phyloP scores from a whole-genome alignment of 2,888 invertebrate species.

The Pachymerium ferrugineum region DNA sequence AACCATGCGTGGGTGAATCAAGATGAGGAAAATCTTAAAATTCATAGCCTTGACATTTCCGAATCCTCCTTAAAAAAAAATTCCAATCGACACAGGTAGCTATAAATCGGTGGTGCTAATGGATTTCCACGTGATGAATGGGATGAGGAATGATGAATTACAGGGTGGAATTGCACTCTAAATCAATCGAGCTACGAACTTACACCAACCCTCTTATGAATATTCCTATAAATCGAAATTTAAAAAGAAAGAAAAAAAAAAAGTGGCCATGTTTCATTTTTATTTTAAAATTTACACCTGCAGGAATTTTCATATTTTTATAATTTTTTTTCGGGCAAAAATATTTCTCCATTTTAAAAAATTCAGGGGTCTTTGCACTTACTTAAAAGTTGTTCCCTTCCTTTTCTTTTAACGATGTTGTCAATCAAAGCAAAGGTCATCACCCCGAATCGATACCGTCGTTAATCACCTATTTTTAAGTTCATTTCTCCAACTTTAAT shows the following conservation, averaged over 20 bases:
- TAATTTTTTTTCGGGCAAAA: no score
- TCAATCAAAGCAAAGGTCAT: not conserved
- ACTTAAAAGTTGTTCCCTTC: not conserved
- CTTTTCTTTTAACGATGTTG: not conserved
- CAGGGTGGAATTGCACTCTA: conserved; percentile 13
- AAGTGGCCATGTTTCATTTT: not conserved
- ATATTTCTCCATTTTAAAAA: not conserved
- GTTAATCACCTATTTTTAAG: not conserved
- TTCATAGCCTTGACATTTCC: no score
- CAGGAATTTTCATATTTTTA: not conserved
- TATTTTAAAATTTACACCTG: not conserved
- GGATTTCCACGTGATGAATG: not conserved
- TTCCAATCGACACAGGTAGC: not conserved
- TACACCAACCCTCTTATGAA: conserved; percentile 14
- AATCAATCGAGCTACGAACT: conserved; percentile 12
- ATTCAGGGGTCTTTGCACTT: not conserved
- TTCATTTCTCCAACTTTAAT: not conserved
- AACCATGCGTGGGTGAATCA: no score
- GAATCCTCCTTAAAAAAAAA: no score
- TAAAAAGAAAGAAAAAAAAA: not conserved
- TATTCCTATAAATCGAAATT: not conserved
- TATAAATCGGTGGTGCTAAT: conserved; percentile 6
- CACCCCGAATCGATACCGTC: not conserved
- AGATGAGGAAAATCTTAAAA: no score
- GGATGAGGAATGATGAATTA: not conserved